These are phyloP conservation scores for Poicephalus gulielmi DNA, from an alignment of 2,113 vertebrate genomes.

Conservation along the genomic window DNA sequence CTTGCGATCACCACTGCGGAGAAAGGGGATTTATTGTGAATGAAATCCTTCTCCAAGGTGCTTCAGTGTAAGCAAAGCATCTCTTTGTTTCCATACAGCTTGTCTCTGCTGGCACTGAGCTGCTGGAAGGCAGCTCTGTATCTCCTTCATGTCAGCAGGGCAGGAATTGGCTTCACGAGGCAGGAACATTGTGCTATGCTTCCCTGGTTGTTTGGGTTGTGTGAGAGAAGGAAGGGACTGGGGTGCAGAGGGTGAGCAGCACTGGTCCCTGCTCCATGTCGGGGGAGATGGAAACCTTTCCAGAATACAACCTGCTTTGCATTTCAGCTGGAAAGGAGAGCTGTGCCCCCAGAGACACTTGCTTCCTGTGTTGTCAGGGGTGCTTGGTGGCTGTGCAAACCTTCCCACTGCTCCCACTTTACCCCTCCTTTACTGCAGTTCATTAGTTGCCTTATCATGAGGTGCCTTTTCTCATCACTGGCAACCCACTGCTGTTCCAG, in stretches of 20 bases:
- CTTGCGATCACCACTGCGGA: background rate
- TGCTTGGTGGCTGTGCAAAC: fast-evolving
- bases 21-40: background rate
- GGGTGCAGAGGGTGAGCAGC: fast-evolving
- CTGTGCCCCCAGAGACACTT: background rate
- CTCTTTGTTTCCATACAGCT: background rate
- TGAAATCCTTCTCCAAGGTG: background rate
- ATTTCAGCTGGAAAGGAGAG: background rate
- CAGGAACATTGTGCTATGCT: fast-evolving
- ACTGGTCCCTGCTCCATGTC: fast-evolving
- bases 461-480: background rate
- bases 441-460: background rate
- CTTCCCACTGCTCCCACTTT: background rate
- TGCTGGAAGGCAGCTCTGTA: background rate
- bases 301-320: background rate
- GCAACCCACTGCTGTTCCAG: background rate
- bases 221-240: background rate
- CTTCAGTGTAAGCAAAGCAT: background rate
- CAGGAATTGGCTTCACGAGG: fast-evolving
- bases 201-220: fast-evolving
- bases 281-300: background rate
- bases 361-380: fast-evolving
- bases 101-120: background rate
- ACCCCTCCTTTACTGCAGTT: background rate
- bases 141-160: background rate